Evolutionary conservation across 2,888 invertebrate species (phyloP), one percentile per base, ranked within the genome.

Genomic region (Eristalis arbustorum): DNA sequence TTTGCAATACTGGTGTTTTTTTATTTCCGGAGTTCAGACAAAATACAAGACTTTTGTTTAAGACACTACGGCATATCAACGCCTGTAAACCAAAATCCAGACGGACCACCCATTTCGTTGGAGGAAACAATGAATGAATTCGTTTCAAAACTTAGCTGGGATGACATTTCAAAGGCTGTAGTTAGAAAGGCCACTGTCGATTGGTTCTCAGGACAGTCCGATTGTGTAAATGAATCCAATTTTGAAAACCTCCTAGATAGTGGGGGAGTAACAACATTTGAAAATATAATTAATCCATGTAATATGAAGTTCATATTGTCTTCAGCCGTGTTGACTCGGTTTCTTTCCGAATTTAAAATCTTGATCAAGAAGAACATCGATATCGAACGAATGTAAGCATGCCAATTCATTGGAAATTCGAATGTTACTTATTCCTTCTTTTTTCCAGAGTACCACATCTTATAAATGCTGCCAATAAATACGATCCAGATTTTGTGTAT

Each of bases 131-230:
- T 68, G 31, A 11, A 31, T 10, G 63, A 79, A 37, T 42, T 67
- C 59, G 74, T 83, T 5, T 4, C 37, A 22, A 88, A 76, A n/a
- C 61, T 83, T 2, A 61, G 75, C 14, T 80, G 76, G 75, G 69
- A 88, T 62, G 71, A 73, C 0, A 25, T 57, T 8, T 79, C 72
- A 13, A 71, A 40, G 14, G 64, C 62, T 25, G 63, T 76, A 1
- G 34, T 84, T 11, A 64, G 84, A 1, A 59, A 79, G 57, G 34
- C 56, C 4, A 75, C 82, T 1, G 68, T 80, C 5, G 79, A 88
- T 69, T 76, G 72, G 88, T 80, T 40, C 25, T 42, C 73, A 34
- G 37, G 11, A 1, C 10, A 28, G 10, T 6, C n/a, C 0, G 3
- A 28, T 1, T 6, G 31, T 13, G 67, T 74, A 14, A 4, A 37